Evolutionary conservation across 2,888 invertebrate species (phyloP), one percentile per base, ranked within the genome.

Genomic region (Aphrophora alni): DNA sequence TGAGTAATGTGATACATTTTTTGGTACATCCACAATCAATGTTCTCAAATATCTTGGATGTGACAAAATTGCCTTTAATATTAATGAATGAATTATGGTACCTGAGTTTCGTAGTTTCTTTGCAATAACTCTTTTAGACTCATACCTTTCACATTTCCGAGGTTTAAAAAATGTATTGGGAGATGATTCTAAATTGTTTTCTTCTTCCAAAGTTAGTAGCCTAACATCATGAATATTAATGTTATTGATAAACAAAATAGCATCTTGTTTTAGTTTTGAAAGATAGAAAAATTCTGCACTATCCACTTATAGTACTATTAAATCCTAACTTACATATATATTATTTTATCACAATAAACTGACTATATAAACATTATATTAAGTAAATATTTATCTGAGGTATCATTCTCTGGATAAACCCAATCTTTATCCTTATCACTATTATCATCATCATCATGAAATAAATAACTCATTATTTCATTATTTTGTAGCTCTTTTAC

Each of bases 41-140:
- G n/a, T n/a, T n/a, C n/a, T n/a, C n/a, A n/a, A n/a, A n/a, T n/a
- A 51, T 25, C 44, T 78, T 78, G 33, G 21, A 14, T 78, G 25
- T 12, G 33, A 71, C 38, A 28, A 70, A 12, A 38, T 71, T 70
- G 3, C 78, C 70, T 28, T 78, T 78, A 38, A 70, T 25, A 69
- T 77, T 70, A 24, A 71, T 25, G 72, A 33, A 78, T 33, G 70
- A 24, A 25, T 77, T n/a, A n/a, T n/a, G n/a, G n/a, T 17, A 4
- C 77, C 77, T 28, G n/a, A 21, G 38, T 77, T 77, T 21, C 69
- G 68, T 10, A 27, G 69, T 8, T 26, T 59, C 21, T 77, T 78
- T 21, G 70, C 78, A 38, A 26, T 69, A 69, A n/a, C 70, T 38
- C 77, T 28, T 17, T 27, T 71, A 0, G 71, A 70, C 12, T 25